phyloP scores from a whole-genome alignment of 2,797 vertebrate species.

The Anguilla megastoma region DNA sequence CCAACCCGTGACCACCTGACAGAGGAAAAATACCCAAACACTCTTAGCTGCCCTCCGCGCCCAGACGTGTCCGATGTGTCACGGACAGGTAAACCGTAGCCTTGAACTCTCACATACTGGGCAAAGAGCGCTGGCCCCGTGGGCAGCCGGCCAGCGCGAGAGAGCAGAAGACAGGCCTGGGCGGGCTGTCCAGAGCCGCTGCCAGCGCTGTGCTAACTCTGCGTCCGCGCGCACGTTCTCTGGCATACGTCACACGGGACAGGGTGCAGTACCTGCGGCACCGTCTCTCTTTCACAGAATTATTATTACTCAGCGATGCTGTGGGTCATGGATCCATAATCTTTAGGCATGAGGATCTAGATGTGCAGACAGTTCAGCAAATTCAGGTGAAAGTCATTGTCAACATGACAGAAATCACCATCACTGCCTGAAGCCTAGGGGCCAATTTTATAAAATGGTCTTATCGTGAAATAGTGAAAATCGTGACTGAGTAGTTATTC shows the following conservation, averaged over 20 bases:
- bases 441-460: too few species aligned
- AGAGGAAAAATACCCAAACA: background rate
- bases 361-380: background rate
- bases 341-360: background rate
- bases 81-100: slow-evolving; percentile 46
- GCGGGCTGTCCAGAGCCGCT: slow-evolving; percentile 26
- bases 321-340: background rate
- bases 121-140: slow-evolving; percentile 45
- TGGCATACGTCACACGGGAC: background rate
- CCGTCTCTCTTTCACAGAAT: background rate
- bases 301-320: background rate
- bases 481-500: too few species aligned
- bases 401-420: too few species aligned
- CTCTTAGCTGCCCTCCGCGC: background rate
- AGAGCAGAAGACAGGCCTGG: slow-evolving; percentile 54
- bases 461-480: too few species aligned
- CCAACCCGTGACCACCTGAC: background rate
- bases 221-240: background rate
- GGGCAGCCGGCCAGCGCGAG: slow-evolving; percentile 55
- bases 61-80: background rate
- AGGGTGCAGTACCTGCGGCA: background rate
- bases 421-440: too few species aligned
- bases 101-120: slow-evolving; percentile 66
- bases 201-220: background rate
- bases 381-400: too few species aligned